Percentiles rank a stretch among this genome's conserved stretches.
Conservation (phyloP, 2,888 invertebrate genomes). For the Melikaiella ostensackeni region DNA sequence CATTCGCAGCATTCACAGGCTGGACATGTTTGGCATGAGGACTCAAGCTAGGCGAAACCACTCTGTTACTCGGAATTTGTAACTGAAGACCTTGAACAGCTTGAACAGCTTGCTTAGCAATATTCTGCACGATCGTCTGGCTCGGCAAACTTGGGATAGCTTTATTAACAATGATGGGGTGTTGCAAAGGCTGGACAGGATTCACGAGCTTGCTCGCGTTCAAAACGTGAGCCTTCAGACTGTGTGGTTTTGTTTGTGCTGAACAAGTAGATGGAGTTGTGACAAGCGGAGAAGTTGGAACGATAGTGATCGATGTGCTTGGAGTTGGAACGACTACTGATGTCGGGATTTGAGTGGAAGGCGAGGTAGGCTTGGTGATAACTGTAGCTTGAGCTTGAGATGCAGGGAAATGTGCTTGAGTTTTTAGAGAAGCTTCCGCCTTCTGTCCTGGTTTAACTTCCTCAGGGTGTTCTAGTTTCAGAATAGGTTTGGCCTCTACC, state of each 20-base stretch:
- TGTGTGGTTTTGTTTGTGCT: slow-evolving; percentile 77
- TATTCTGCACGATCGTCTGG: slow-evolving; percentile 68
- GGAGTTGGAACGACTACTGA: slow-evolving; percentile 59
- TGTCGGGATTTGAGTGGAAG: slow-evolving; percentile 60
- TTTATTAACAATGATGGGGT: slow-evolving; percentile 66
- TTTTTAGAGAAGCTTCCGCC: slow-evolving; percentile 54
- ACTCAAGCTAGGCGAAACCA: slow-evolving; percentile 70
- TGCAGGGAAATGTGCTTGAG: slow-evolving; percentile 68
- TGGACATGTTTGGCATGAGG: slow-evolving; percentile 64
- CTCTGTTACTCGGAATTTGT: slow-evolving; percentile 68
- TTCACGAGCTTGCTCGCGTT: slow-evolving; percentile 75
- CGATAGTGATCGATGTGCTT: slow-evolving; percentile 51
- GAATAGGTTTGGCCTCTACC: slow-evolving; percentile 46
- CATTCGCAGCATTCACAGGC: slow-evolving; percentile 56
- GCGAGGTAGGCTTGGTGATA: slow-evolving; percentile 68
- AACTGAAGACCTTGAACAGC: slow-evolving; percentile 67
- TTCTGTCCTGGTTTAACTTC: slow-evolving; percentile 40
- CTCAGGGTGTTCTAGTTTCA: slow-evolving; percentile 64
- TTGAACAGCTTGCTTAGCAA: slow-evolving; percentile 68
- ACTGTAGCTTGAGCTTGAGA: slow-evolving; percentile 63
- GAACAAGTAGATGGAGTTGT: slow-evolving; percentile 49
- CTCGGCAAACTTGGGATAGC: slow-evolving; percentile 62
- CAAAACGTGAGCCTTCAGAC: slow-evolving; percentile 82
- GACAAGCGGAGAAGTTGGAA: slow-evolving; percentile 33
- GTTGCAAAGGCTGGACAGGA: slow-evolving; percentile 56